Evolutionary conservation across 1,140 invertebrate species (phyloP), one percentile per base, ranked within the genome.

Genomic region (Pentalonia nigronervosa): DNA sequence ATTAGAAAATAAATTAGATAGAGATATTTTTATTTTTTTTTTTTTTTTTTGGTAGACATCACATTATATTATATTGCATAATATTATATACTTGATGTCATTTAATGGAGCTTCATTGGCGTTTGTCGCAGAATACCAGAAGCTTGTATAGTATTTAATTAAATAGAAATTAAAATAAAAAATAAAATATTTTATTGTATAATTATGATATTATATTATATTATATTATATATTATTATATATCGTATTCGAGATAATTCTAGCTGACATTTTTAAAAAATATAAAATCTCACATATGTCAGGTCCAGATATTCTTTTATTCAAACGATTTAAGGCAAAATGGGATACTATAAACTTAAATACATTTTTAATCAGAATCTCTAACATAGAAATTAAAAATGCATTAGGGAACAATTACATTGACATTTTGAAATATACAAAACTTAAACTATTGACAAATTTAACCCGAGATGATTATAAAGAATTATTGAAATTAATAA

Each of bases 241-340:
- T n/a, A n/a, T n/a, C n/a, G n/a, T 94, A 48, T 36, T 90, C 47
- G 94, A 93, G 60, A 36, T 94, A n/a, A n/a, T 94, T 45, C 67
- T 89, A n/a, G 84, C 83, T 45, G 30, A 86, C n/a, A 91, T 94
- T 41, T 94, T 94, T 56, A 93, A 94, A 86, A n/a, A 45, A 30
- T 83, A 34, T 83, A 90, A 91, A 88, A 93, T 94, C 34, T 45
- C 48, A 25, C 25, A 41, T 48, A 94, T 91, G n/a, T 47, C 93
- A 41, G 91, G 94, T 48, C 94, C 94, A 23, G 53, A 94, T 88
- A 86, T 94, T 86, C 86, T 45, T 41, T 36, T 94, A 36, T 94
- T 94, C 93, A 94, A 94, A 90, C 50, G 41, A 91, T 94, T 94
- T 93, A 25, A 93, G 93, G 88, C 94, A 7, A 36, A 47, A 81